phyloP scores from a whole-genome alignment of 2,113 vertebrate genomes.

The Pterocles burchelli region DNA sequence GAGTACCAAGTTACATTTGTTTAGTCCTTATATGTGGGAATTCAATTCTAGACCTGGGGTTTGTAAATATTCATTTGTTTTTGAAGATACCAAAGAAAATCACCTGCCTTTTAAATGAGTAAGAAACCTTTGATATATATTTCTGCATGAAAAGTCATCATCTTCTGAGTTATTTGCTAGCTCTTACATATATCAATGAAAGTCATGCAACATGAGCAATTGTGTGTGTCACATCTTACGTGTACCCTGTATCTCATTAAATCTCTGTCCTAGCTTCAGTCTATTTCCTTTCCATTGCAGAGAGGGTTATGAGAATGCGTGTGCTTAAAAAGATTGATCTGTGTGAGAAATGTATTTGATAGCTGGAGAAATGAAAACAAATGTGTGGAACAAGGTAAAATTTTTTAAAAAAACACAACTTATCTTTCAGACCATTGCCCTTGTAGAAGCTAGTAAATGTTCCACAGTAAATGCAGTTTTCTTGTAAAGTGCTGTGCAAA shows the following conservation, averaged over 20 bases:
- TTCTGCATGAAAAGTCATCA: background rate
- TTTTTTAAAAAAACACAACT: background rate
- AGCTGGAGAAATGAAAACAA: background rate
- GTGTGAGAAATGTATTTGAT: background rate
- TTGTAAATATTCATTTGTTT: background rate
- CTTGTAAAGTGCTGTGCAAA: background rate
- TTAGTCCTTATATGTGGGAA: background rate
- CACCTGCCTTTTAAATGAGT: background rate
- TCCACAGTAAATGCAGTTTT: background rate
- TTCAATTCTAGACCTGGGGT: background rate
- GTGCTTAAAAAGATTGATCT: background rate
- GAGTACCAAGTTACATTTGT: background rate
- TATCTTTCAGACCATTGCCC: background rate
- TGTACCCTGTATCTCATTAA: background rate
- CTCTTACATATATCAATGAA: background rate
- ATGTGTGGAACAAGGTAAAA: background rate
- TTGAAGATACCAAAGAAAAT: background rate
- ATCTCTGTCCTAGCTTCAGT: background rate
- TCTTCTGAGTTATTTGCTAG: background rate
- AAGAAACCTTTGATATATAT: background rate
- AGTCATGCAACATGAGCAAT: background rate
- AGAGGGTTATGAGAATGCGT: background rate
- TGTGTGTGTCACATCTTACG: background rate
- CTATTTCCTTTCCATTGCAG: background rate
- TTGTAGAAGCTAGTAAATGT: background rate